Base-by-base conservation (phyloP, 2,113 vertebrate genomes). In the Brachypodius melanocephalos region DNA sequence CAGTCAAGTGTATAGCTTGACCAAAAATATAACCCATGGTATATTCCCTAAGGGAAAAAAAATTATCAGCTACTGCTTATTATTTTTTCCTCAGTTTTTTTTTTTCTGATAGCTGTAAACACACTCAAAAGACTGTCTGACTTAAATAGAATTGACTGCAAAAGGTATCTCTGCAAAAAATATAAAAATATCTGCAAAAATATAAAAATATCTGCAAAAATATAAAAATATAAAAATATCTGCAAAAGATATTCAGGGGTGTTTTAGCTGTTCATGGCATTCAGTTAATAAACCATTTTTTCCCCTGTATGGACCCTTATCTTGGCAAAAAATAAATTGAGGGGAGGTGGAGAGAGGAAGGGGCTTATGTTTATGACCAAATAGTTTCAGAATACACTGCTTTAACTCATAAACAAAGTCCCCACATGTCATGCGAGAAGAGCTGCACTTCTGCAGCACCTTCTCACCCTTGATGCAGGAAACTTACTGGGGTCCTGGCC, bases 401-500 rank as follows among this genome's bases (percentile, higher is more conserved):
- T 83, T 68, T 84, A 67, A 75, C 6, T 86, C n/a, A n/a, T 10
- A 65, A 77, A 65, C 0, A 0, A 59, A 68, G 17, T 52, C 22
- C 14, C 29, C 24, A 32, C 3, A 2, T 2, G 4, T 62, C 6
- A 20, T 0, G 0, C 34, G 21, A 65, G 24, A 75, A 75, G 48
- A 76, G 28, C 63, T 72, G 54, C 32, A 42, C 2, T 67, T 48
- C 57, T 49, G 43, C 65, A 72, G 32, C 40, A n/a, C 38, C 36
- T 86, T 75, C 29, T 62, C 20, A 55, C 22, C 32, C 40, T 34
- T 28, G 32, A 59, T 18, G 12, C 24, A 43, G 10, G 63, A 75
- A 25, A 52, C 7, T 20, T 43, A 8, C 12, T 17, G 17, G 13
- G 17, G 16, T 59, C 19, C 62, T 72, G 48, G 28, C 17, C 20